Percentiles rank a stretch among this genome's conserved stretches.
These are phyloP conservation scores for Lycocorax pyrrhopterus DNA, from an alignment of 2,113 vertebrate genomes.

Conservation along the genomic window DNA sequence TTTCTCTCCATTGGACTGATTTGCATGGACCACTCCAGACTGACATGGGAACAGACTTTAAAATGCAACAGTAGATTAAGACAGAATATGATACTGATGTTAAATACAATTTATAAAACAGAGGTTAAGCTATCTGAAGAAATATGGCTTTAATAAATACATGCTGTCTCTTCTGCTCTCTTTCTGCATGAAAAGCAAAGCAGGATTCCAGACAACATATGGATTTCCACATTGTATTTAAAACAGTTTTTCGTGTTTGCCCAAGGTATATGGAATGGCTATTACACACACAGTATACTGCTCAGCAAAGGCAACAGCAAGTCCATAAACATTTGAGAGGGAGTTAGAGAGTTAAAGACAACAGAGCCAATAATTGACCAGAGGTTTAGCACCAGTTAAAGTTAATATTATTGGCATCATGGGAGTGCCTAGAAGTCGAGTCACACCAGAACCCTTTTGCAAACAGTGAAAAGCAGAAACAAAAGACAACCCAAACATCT, in stretches of 20 bases:
- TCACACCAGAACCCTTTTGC: not conserved
- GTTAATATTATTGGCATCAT: not conserved
- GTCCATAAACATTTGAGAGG: not conserved
- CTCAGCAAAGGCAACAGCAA: not conserved
- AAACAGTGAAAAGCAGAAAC: not conserved
- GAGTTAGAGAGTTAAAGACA: not conserved
- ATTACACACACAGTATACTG: not conserved
- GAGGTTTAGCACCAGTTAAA: not conserved
- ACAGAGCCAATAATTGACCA: not conserved
- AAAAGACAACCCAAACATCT: not conserved
- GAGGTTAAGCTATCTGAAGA: conserved; percentile 39
- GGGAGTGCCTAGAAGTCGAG: not conserved
- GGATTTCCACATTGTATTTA: not conserved
- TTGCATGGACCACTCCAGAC: conserved; percentile 7
- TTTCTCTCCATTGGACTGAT: conserved; percentile 18
- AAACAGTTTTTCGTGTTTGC: not conserved
- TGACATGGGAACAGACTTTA: conserved; percentile 21
- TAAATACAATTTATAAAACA: conserved; percentile 43
- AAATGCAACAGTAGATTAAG: conserved; percentile 44
- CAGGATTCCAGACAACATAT: conserved; percentile 18
- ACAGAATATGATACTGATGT: conserved; percentile 34
- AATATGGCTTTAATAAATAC: conserved; percentile 48
- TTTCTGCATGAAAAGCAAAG: conserved; percentile 20
- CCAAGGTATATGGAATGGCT: not conserved
- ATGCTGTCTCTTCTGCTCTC: conserved; percentile 27